These are phyloP conservation scores for Ifrita kowaldi DNA, from an alignment of 2,113 vertebrate genomes.

Conservation along the genomic window DNA sequence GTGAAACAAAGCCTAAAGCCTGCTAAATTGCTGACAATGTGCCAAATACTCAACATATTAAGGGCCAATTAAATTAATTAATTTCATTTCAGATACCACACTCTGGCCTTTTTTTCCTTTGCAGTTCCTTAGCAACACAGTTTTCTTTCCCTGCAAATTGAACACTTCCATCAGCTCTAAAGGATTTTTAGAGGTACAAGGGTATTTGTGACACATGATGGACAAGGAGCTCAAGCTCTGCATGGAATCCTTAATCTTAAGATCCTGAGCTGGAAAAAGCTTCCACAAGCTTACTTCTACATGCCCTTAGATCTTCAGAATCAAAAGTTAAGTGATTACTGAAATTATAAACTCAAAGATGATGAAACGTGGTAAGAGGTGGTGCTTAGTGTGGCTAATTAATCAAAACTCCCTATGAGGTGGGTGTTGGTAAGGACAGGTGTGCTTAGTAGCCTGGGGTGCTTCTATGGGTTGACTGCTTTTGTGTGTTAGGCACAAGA, in stretches of 20 bases:
- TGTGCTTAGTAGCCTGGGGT: neutral
- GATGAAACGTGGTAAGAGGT: neutral
- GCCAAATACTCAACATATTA: constrained; percentile 10
- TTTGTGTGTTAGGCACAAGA: neutral
- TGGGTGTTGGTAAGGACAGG: neutral
- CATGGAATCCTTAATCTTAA: neutral
- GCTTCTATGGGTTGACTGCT: neutral
- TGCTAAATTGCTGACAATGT: neutral
- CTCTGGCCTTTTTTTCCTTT: neutral
- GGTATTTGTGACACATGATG: constrained; percentile 8
- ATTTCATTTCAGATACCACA: constrained; percentile 4
- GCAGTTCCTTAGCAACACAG: constrained; percentile 49
- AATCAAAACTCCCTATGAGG: neutral
- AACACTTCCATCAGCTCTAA: constrained; percentile 17
- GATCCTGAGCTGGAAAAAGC: neutral
- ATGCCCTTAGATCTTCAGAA: neutral
- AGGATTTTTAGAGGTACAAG: constrained; percentile 2
- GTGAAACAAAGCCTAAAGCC: neutral
- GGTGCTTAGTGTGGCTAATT: neutral
- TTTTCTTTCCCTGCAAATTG: constrained; percentile 20
- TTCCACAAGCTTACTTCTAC: neutral
- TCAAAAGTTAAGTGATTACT: neutral
- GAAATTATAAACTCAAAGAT: neutral
- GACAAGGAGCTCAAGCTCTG: neutral
- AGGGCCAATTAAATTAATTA: constrained; percentile 37